Base-by-base conservation (phyloP, 2,797 vertebrate species). In the Linurgus olivaceus region DNA sequence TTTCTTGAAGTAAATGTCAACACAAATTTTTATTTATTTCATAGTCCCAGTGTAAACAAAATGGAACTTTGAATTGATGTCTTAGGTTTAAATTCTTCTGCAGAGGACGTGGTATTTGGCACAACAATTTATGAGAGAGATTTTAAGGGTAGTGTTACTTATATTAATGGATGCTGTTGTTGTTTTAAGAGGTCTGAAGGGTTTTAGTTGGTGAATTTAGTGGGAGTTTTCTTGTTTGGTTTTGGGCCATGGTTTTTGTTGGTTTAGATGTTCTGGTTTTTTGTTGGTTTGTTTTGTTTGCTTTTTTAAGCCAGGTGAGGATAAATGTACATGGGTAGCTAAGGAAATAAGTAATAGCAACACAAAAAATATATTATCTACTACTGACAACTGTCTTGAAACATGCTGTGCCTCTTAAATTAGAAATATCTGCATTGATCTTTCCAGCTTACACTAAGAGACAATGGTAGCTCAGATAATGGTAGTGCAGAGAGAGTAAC, bases 201-300 rank as follows among this genome's bases (percentile, higher is more conserved):
- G 0, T 7, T 76, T 87, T 71, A 31, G 23, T 26, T 42, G 28
- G 38, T 48, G 18, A 75, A 85, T 68, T 80, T 62, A 57, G 6
- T 1, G 13, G 6, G 13, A 4, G 1, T 5, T 17, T 18, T 5
- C 21, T 61, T 38, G 4, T 13, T 61, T 76, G 1, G 17, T 45
- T 85, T 52, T 40, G 37, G 19, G 13, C 17, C 37, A 11, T 1
- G 1, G 8, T 70, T 51, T 58, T 35, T n/a, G 3, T 33, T 42
- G 20, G 13, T 23, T 79, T 65, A n/a, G n/a, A 26, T 52, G 2
- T 55, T 37, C 58, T 47, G 1, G 0, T 15, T 11, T 16, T 35
- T 66, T 45, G 9, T 42, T 35, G 13, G 14, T 3, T 65, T 45
- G 1, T 2, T 42, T 58, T 7, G 7, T 17, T 4, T 33, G 19